phyloP scores from a whole-genome alignment of 2,888 invertebrate genomes.

The Cylindroiulus punctatus region DNA sequence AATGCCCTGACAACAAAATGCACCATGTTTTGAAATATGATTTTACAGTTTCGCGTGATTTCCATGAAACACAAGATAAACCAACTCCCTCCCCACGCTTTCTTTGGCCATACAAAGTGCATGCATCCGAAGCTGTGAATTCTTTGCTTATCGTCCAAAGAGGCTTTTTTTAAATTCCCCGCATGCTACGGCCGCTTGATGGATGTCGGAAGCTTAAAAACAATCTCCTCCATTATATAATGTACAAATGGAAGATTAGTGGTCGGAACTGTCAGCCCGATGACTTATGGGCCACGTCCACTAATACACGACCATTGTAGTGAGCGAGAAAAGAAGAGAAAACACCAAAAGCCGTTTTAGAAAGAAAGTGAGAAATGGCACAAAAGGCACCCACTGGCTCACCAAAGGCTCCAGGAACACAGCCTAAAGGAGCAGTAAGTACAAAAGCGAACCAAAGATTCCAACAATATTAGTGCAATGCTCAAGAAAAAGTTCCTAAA shows the following conservation, averaged over 20 bases:
- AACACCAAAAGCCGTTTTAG: slow-evolving; percentile 42
- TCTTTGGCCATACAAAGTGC: neutral
- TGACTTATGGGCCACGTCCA: slow-evolving; percentile 37
- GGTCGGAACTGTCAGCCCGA: slow-evolving; percentile 37
- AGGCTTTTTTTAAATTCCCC: slow-evolving; percentile 27
- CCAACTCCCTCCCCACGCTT: neutral
- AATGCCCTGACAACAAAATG: no score
- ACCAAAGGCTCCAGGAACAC: neutral
- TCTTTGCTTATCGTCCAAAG: slow-evolving; percentile 16
- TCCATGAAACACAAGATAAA: neutral
- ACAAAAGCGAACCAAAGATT: neutral
- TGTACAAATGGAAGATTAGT: slow-evolving; percentile 38
- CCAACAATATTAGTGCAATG: neutral
- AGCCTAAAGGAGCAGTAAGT: neutral
- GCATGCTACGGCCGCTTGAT: slow-evolving; percentile 3
- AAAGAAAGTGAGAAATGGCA: slow-evolving; percentile 42
- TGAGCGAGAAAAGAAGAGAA: slow-evolving; percentile 26
- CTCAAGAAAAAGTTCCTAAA: no score
- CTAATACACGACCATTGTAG: slow-evolving; percentile 34
- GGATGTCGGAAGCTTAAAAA: slow-evolving; percentile 42
- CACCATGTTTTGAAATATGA: no score
- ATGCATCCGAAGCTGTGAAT: neutral
- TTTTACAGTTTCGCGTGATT: neutral
- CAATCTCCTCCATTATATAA: slow-evolving; percentile 38
- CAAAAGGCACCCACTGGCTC: slow-evolving; percentile 36